Percentiles rank a stretch among this genome's conserved stretches.
phyloP scores from a whole-genome alignment of 2,888 invertebrate genomes.

The Ceramica pisi region DNA sequence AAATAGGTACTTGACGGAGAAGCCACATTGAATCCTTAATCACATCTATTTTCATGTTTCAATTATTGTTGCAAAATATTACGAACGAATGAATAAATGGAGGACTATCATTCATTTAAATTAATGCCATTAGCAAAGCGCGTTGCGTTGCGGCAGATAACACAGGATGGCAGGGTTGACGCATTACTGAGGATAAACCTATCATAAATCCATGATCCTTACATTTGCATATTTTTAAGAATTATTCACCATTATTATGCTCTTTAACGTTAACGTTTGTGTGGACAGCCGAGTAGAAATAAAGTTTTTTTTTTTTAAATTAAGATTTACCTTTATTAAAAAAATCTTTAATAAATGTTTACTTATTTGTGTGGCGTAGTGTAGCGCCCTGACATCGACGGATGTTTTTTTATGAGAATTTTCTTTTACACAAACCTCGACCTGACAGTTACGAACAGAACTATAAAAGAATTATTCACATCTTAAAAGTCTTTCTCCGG shows the following conservation, averaged over 20 bases:
- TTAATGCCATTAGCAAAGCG: constrained; percentile 62
- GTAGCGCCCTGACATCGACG: no score
- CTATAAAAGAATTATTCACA: no score
- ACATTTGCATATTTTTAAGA: constrained; percentile 4
- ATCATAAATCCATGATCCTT: not conserved
- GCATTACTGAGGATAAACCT: not conserved
- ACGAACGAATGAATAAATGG: constrained; percentile 52
- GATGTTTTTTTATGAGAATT: no score
- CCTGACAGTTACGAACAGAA: no score
- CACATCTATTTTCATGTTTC: not conserved
- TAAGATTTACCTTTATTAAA: no score
- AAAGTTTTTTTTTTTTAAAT: no score
- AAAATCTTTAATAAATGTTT: no score
- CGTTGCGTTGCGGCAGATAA: constrained; percentile 55
- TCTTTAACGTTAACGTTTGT: not conserved
- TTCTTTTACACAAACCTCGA: no score
- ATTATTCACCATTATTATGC: not conserved
- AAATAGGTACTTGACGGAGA: not conserved
- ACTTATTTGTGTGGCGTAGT: no score
- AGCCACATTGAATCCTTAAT: not conserved
- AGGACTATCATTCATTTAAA: constrained; percentile 55
- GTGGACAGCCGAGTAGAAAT: no score
- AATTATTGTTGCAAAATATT: constrained; percentile 34
- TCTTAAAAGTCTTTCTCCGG: no score
- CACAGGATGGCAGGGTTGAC: constrained; percentile 39